Base-by-base conservation (phyloP, 2,797 vertebrate species). In the Mastacembelus armatus region DNA sequence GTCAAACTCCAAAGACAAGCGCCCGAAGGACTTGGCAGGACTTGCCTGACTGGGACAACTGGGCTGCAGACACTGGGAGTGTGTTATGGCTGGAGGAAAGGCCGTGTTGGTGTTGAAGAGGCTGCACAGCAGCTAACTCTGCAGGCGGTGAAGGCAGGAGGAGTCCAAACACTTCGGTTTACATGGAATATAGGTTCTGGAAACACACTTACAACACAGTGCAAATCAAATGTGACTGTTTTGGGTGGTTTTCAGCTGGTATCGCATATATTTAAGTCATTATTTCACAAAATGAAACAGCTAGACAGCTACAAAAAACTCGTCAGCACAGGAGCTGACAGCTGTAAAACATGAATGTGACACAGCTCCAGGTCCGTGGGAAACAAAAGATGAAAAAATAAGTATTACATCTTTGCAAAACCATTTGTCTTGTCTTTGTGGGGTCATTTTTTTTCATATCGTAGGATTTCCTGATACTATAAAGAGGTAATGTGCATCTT, bases 11-110 rank as follows among this genome's bases (percentile, higher is more conserved):
- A 81, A 72, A 76, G 75, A 75, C 74, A 27, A 77, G 63, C 54
- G 58, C 78, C 69, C 44, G 68, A 75, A 82, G 54, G 84, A 84
- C 77, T 89, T 87, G 84, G 81, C 87, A 88, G 80, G 68, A 84
- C 78, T 73, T 44, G 60, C 40, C 73, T 74, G 43, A 10, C 67
- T 47, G 65, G 83, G 80, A 77, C 85, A 85, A 88, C 82, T 88
- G 83, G 80, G 63, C 67, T 35, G 16, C 73, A 76, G 78, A 83
- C 83, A 72, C 79, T 85, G 82, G 84, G 75, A 83, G 80, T 40
- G 83, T 88, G 86, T 87, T 87, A 73, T 81, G 83, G 78, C 84
- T 84, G 77, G 58, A 74, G 58, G 27, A 44, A 16, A 54, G 63
- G 60, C 58, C 16, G 4, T 12, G 65, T 12, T 57, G 68, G 62